A percentile compares a stretch with the other conserved stretches of the same genome.
Conservation (phyloP, 2,113 vertebrate genomes). For the Prinia subflava region DNA sequence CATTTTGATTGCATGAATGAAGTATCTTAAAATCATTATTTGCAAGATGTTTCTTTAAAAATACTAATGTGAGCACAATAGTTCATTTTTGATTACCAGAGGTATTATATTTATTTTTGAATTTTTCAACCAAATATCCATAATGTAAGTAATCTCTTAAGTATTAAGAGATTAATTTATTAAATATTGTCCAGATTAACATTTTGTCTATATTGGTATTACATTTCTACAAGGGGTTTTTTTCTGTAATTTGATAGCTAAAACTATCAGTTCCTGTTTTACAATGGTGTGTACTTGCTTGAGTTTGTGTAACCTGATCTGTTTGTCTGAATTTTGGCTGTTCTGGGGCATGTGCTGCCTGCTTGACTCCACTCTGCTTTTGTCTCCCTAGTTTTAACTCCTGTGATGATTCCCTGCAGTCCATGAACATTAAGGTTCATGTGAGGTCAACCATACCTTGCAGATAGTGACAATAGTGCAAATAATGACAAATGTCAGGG, state of each 20-base stretch:
- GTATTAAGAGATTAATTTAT: neutral
- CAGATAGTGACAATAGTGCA: neutral
- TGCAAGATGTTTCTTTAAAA: neutral
- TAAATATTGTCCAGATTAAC: neutral
- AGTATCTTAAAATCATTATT: neutral
- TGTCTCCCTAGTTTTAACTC: constrained; percentile 4
- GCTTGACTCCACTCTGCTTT: neutral
- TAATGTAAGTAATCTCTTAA: neutral
- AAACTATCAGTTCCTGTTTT: neutral
- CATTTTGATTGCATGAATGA: neutral
- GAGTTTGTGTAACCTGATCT: neutral
- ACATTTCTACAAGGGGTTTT: neutral
- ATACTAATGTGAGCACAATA: neutral
- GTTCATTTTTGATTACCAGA: neutral
- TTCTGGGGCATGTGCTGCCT: neutral
- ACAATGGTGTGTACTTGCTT: neutral
- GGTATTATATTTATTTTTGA: neutral
- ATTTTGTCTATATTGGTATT: neutral
- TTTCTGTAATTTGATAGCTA: constrained; percentile 8
- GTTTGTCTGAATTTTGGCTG: neutral
- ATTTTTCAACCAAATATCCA: neutral
- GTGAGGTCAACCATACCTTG: constrained; percentile 48
- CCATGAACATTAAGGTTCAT: neutral
- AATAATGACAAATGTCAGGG: constrained; percentile 4
- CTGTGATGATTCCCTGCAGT: constrained; percentile 10